Base-by-base conservation (phyloP, 2,888 invertebrate genomes). In the Scaptomyza caliginosa region DNA sequence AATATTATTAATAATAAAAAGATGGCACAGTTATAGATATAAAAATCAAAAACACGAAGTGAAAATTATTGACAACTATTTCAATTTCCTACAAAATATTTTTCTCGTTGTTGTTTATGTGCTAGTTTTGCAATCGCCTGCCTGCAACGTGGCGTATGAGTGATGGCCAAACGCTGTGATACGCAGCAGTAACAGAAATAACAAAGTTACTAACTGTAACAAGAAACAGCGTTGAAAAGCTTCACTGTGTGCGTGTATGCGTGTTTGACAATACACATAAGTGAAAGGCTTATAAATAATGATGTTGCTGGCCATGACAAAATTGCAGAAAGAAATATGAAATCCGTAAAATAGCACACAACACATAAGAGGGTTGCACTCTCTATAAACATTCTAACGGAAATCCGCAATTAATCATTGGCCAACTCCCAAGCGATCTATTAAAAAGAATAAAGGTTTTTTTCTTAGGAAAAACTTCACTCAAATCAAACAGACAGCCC, bases 121-220 rank as follows among this genome's bases (percentile, higher is more conserved):
- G 8, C 5, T 5, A 6, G 13, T 30, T 13, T 1, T 21, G 42
- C 83, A 65, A 69, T 39, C 59, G 4, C 45, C 6, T 19, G 42
- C 17, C 0, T 17, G 19, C 38, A 19, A 38, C 38, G 11, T 8
- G 67, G 59, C 84, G 84, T 73, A 77, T 84, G 84, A 84, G 74
- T 80, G 55, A 84, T 77, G 50, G 65, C 51, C 51, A 34, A 21
- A 55, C 42, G 11, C 19, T 54, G 60, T 52, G 56, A 23, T 43
- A 34, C 34, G 26, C 59, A 45, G 16, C 24, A 28, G 23, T 48
- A 13, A 28, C 11, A 26, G 17, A 19, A 10, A 32, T n/a, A 21
- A 24, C 16, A 21, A 16, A 19, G 36, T 32, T 19, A 24, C 8
- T 21, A 1, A 6, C 30, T 10, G 2, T 17, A 46, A 26, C 28